Base-by-base conservation (phyloP, 2,888 invertebrate genomes). In the Andricus curvator region DNA sequence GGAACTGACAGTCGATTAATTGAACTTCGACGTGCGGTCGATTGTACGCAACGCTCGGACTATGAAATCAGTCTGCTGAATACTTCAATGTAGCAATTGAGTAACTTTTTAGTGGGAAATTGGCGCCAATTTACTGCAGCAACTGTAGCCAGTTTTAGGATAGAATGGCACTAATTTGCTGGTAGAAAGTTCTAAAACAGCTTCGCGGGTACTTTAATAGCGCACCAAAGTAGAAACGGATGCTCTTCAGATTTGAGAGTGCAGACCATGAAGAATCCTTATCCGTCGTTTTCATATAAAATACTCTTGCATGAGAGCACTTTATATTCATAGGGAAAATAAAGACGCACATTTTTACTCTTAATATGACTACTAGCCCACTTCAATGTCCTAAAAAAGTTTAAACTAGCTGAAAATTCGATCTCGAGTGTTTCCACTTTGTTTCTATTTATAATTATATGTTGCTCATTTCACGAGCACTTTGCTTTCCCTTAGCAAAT, bases 41-140 rank as follows among this genome's bases (percentile, higher is more conserved):
- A 70, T 70, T 70, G 29, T 51, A 51, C 68, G 25, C 29, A 70
- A 48, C 48, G 51, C 25, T 22, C 70, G 29, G 51, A 51, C 70
- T 70, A 51, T 70, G 20, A 29, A 51, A 70, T 70, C 48, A 51
- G 29, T 70, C 48, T 70, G 70, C 17, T 33, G n/a, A 25, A 51
- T 70, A 70, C 51, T 51, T 20, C 15, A 68, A 6, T 48, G 44
- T 9, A 41, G 25, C 29, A 68, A 48, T 25, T 68, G 22, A 44
- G 48, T 48, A 68, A 68, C 68, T 68, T 44, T 68, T 68, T 48
- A 68, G 44, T 48, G 1, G 68, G 48, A 48, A 68, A 68, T 68
- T 68, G 48, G 48, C 68, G 29, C 48, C 25, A 48, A 25, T 68
- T 68, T 20, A n/a, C 48, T 68, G 15, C 48, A 44, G 15, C 8